These are phyloP conservation scores for Meloe dianella DNA, from an alignment of 2,888 invertebrate species.

Conservation along the genomic window DNA sequence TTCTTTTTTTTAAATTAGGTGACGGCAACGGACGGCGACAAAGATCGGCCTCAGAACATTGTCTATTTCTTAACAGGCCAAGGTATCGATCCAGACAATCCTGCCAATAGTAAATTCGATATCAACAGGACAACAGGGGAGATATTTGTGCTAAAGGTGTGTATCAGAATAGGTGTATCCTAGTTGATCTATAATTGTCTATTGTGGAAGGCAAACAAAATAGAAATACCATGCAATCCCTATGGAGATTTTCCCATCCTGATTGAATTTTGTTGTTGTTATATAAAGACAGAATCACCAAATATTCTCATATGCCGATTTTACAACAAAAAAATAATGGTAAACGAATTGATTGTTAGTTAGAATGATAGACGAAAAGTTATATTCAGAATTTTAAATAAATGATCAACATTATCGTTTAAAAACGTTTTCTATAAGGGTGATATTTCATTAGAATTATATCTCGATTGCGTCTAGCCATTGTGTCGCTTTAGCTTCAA, in stretches of 20 bases:
- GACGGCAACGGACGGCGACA: constrained; percentile 94
- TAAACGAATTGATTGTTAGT: not conserved
- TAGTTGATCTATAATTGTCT: not conserved
- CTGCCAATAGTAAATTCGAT: constrained; percentile 94
- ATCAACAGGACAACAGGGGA: constrained; percentile 95
- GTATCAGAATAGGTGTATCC: constrained; percentile 40
- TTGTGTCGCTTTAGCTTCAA: constrained; percentile 18
- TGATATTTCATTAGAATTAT: constrained; percentile 30
- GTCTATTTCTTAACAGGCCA: constrained; percentile 95
- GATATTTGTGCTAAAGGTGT: constrained; percentile 93
- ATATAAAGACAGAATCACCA: not conserved
- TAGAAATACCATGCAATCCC: not conserved
- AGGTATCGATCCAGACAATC: constrained; percentile 94
- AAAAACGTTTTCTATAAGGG: not conserved
- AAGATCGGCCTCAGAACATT: constrained; percentile 92
- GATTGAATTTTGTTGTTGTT: not conserved
- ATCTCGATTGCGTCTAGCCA: constrained; percentile 27
- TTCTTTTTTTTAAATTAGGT: constrained; percentile 68
- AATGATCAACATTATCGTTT: not conserved
- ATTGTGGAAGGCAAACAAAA: not conserved
- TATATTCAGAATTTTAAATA: not conserved
- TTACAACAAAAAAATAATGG: not conserved
- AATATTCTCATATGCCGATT: not conserved
- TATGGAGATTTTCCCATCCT: not conserved
- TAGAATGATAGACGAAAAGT: not conserved